These are phyloP conservation scores for Epinephelus cyanopodus DNA, from an alignment of 2,113 vertebrate genomes.

Conservation along the genomic window DNA sequence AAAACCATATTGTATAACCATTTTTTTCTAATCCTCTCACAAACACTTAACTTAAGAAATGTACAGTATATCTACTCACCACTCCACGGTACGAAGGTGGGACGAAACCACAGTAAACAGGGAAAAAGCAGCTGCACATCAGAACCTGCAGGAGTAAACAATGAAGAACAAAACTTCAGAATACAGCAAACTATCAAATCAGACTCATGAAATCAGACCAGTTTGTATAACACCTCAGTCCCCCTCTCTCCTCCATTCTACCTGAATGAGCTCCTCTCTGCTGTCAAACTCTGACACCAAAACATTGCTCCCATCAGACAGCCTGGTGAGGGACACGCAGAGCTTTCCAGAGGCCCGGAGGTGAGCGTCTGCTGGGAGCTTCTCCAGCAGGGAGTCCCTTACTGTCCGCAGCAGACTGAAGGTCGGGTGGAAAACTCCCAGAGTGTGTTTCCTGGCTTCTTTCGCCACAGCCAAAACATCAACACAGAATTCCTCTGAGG, in stretches of 20 bases:
- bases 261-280: slow-evolving; percentile 94
- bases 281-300: slow-evolving; percentile 91
- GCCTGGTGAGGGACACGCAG: slow-evolving; percentile 90
- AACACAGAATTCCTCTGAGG: slow-evolving; percentile 72
- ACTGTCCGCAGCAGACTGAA: slow-evolving; percentile 84
- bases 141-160: slow-evolving; percentile 84
- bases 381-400: slow-evolving; percentile 72
- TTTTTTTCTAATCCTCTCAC: neutral
- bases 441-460: slow-evolving; percentile 82
- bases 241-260: slow-evolving; percentile 45
- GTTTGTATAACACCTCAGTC: no score
- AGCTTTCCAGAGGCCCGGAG: slow-evolving; percentile 84
- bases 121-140: slow-evolving; percentile 92
- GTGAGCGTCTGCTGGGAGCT: slow-evolving; percentile 89
- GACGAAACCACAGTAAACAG: slow-evolving; percentile 88
- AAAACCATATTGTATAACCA: neutral
- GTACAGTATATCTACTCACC: slow-evolving; percentile 83
- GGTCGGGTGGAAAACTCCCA: slow-evolving; percentile 89
- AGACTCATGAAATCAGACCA: neutral
- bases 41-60: neutral
- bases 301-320: slow-evolving; percentile 88
- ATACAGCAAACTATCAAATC: neutral
- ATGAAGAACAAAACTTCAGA: neutral
- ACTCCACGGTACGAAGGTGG: slow-evolving; percentile 92
- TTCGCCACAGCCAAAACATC: slow-evolving; percentile 76